Conservation (phyloP, 2,888 invertebrate species). For the Catonia carolina region DNA sequence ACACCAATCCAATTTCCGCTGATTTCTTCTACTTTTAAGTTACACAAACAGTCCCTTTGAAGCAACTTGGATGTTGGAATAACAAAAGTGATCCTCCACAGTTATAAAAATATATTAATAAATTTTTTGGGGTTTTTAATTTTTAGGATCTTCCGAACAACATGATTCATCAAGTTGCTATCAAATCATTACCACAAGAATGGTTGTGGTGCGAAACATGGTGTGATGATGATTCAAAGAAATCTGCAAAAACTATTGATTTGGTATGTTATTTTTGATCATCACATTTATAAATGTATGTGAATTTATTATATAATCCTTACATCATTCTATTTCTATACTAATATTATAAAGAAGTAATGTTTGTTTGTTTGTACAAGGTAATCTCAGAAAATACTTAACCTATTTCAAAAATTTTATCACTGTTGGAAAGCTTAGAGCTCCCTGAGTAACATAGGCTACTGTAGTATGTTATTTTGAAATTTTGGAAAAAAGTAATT, state of each 20-base stretch:
- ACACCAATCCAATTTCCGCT: too few relatives aligned
- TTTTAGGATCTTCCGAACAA: constrained; percentile 94
- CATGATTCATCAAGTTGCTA: constrained; percentile 99
- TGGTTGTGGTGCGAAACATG: constrained; percentile 99
- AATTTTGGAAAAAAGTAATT: not conserved
- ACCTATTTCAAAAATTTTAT: too few relatives aligned
- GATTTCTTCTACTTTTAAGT: too few relatives aligned
- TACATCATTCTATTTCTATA: not conserved
- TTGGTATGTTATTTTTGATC: constrained; percentile 71
- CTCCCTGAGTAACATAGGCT: too few relatives aligned
- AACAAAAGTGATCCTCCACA: too few relatives aligned
- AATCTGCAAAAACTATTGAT: constrained; percentile 93
- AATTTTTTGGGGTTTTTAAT: not conserved
- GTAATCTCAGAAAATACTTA: too few relatives aligned
- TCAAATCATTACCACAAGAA: constrained; percentile 97
- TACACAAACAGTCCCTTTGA: too few relatives aligned
- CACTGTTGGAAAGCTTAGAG: too few relatives aligned
- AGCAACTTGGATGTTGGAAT: too few relatives aligned
- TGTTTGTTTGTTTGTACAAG: too few relatives aligned
- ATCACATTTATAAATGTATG: not conserved
- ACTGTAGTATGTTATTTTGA: too few relatives aligned
- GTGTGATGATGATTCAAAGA: constrained; percentile 88
- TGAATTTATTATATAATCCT: not conserved
- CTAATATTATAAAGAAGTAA: too few relatives aligned
- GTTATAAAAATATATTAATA: constrained; percentile 10